Evolutionary conservation across 2,113 vertebrate genomes (phyloP), one percentile per base, ranked within the genome.

Genomic region (Antigone vipio): DNA sequence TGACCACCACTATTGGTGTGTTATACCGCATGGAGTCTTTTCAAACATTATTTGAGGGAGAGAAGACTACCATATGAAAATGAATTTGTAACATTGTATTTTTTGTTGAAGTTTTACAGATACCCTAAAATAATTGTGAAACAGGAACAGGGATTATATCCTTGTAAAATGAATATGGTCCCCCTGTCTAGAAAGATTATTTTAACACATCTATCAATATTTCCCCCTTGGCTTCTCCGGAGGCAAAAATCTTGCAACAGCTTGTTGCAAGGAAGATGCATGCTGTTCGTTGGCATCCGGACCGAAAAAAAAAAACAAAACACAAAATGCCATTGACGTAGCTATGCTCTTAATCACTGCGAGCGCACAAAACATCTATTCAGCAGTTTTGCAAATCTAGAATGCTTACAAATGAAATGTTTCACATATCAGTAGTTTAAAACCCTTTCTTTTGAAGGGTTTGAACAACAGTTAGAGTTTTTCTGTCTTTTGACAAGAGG

Each of bases 231-330:
- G 96, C 89, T 96, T 95, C 86, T 97, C 88, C 6, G 32, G 82
- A 96, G 93, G 96, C 82, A 86, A 88, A 96, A 96, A 96, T 89
- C 87, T 94, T 97, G 80, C 89, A 95, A 92, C 97, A 98, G 96
- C 96, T 97, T 98, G 96, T 97, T 96, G 93, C 60, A 85, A 88
- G 90, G 95, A 96, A 95, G 93, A 91, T 95, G 79, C 96, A 93
- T 97, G 96, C 97, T 97, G 97, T 96, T 97, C 95, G 34, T 84
- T 98, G 97, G 96, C 98, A 97, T 93, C 89, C 89, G 6, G 80
- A 92, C 38, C 93, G 95, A 93, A 58, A 89, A 90, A 97, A 42
- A 92, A 95, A 97, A 71, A 50, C 85, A 93, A 92, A 95, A 90
- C 91, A 96, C 92, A 95, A 96, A 97, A 97, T 97, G 92, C 93